A percentile compares a stretch with the other conserved stretches of the same genome.
phyloP scores from a whole-genome alignment of 2,797 vertebrate species.

The Anas bernieri region DNA sequence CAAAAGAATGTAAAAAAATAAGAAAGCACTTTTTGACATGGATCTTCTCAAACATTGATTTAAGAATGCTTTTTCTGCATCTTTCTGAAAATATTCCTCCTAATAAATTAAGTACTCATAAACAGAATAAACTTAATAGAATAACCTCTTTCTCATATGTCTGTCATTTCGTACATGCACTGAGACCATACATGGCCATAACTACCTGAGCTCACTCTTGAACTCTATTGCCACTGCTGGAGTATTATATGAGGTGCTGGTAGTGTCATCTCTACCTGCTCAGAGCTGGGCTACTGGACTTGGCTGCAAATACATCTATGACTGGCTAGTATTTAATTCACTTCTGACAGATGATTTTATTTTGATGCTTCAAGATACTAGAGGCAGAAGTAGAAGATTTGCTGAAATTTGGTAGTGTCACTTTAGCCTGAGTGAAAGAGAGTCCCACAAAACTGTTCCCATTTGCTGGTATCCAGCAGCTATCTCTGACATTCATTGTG shows the following conservation, averaged over 20 bases:
- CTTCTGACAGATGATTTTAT: not conserved
- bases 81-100: not conserved
- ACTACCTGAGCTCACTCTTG: not conserved
- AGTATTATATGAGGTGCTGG: not conserved
- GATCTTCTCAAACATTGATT: not conserved
- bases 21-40: not conserved
- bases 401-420: not conserved
- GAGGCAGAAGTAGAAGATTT: not conserved
- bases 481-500: not conserved
- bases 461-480: fast-evolving
- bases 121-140: not conserved
- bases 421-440: not conserved
- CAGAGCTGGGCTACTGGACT: not conserved
- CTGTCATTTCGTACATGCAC: not conserved
- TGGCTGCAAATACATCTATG: not conserved
- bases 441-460: not conserved
- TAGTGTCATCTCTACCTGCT: not conserved
- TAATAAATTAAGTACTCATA: not conserved
- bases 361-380: not conserved
- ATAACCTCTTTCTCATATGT: not conserved
- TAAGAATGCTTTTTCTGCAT: not conserved
- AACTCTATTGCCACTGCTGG: not conserved
- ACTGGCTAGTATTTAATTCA: not conserved
- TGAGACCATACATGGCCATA: not conserved
- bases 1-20: not conserved